Conservation (phyloP, 2,888 invertebrate species). For the Xestia sexstrigata region DNA sequence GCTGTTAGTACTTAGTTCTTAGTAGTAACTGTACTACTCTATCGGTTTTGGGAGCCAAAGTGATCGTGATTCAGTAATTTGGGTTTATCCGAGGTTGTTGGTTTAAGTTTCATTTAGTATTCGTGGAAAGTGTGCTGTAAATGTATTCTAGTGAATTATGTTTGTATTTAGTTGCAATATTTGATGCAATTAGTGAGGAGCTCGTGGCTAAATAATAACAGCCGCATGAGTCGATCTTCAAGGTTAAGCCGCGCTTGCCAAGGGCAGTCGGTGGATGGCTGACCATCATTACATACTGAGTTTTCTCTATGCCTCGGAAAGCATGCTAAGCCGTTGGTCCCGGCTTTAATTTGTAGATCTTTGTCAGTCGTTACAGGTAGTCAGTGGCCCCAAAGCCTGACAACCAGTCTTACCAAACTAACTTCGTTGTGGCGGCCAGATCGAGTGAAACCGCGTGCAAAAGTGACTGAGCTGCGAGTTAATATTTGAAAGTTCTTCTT, state of each 20-base stretch:
- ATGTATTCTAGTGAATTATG: neutral
- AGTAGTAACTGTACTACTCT: neutral
- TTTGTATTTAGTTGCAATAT: slow-evolving; percentile 8
- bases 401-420: no score
- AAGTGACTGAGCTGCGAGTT: neutral
- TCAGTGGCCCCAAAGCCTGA: no score
- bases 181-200: neutral
- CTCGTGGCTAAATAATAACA: neutral
- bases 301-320: no score
- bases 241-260: neutral
- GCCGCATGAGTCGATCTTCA: neutral
- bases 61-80: slow-evolving; percentile 21
- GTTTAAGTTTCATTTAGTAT: neutral
- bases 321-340: no score
- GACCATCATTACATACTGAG: no score
- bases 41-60: slow-evolving; percentile 24
- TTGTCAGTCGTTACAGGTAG: no score
- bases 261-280: neutral
- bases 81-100: neutral
- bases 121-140: neutral
- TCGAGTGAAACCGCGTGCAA: neutral
- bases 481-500: neutral
- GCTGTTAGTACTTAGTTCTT: slow-evolving; percentile 4
- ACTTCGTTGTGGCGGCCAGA: no score
- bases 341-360: no score